Percentiles rank a stretch among this genome's conserved stretches.
phyloP scores from a whole-genome alignment of 2,113 vertebrate species.

The Leucopsar rothschildi region DNA sequence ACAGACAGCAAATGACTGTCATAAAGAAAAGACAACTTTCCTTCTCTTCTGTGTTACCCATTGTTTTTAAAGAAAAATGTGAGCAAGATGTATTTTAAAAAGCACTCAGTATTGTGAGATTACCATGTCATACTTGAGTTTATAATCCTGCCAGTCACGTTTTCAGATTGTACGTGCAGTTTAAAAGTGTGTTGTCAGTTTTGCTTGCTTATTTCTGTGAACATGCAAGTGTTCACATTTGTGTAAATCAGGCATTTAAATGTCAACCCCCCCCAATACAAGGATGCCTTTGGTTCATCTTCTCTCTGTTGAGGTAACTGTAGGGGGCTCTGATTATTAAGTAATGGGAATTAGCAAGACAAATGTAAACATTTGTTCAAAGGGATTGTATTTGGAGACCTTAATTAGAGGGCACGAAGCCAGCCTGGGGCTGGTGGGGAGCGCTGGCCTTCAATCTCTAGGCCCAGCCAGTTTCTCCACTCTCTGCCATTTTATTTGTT shows the following conservation, averaged over 20 bases:
- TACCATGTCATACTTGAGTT: background rate
- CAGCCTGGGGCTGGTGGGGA: background rate
- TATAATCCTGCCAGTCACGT: background rate
- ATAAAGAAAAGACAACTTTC: background rate
- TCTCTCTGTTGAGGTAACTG: background rate
- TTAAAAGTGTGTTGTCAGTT: background rate
- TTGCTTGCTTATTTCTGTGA: background rate
- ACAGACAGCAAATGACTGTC: background rate
- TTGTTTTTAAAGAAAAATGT: background rate
- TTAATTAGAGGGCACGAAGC: constrained; percentile 56
- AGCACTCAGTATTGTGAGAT: background rate
- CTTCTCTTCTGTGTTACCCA: background rate
- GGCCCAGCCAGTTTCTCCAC: background rate
- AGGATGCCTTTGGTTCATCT: background rate
- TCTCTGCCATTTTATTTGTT: background rate
- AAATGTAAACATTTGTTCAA: constrained; percentile 64
- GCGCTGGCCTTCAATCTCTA: background rate
- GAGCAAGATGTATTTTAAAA: background rate
- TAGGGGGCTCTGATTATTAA: constrained; percentile 12
- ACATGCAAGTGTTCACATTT: background rate
- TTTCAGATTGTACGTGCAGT: background rate
- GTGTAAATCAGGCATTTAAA: background rate
- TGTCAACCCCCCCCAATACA: background rate
- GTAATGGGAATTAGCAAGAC: constrained; percentile 43
- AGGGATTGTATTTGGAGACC: constrained; percentile 13